Evolutionary conservation across 2,113 vertebrate genomes (phyloP), one percentile per base, ranked within the genome.

Genomic region (Haemorhous mexicanus): DNA sequence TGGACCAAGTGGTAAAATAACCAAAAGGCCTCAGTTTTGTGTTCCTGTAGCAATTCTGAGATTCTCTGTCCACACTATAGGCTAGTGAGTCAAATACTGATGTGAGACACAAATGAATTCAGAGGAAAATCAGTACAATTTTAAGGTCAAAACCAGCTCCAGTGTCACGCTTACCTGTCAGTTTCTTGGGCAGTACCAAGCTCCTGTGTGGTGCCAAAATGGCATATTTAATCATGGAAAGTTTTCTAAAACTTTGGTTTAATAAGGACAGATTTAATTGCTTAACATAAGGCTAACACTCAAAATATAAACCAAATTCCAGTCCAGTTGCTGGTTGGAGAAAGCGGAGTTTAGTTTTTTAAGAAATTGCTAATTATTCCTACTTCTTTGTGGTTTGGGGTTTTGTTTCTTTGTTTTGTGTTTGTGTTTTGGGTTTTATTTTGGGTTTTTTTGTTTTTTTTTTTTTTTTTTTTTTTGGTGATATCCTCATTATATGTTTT

Each of bases 121-220:
- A 58, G 35, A n/a, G 66, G 28, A 50, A 82, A 49, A 7, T 62
- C 39, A 19, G 27, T 32, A 11, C 47, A 6, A 8, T 66, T 79
- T 44, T 14, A 33, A 88, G 55, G 39, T 50, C 33, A 52, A 79
- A 91, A 24, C 22, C 41, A 47, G 27, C 30, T 91, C 28, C 43
- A 13, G 0, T 66, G 27, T 63, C 14, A 0, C 2, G 1, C 18
- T 61, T 70, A 32, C 26, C 26, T 84, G 9, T 30, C 21, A 53
- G 18, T 32, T 61, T 46, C 47, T 68, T 35, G 24, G 43, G 62
- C 43, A 75, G 14, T 16, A 58, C 11, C 13, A 26, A 59, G 32
- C n/a, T 68, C 39, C 14, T 24, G 21, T 23, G 10, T 79, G 11
- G 30, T 47, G 14, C 16, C 2, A 3, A 50, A 72, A 33, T 19